Evolutionary conservation across 1,140 invertebrate species (phyloP), one percentile per base, ranked within the genome.

Genomic region (Artemia franciscana): DNA sequence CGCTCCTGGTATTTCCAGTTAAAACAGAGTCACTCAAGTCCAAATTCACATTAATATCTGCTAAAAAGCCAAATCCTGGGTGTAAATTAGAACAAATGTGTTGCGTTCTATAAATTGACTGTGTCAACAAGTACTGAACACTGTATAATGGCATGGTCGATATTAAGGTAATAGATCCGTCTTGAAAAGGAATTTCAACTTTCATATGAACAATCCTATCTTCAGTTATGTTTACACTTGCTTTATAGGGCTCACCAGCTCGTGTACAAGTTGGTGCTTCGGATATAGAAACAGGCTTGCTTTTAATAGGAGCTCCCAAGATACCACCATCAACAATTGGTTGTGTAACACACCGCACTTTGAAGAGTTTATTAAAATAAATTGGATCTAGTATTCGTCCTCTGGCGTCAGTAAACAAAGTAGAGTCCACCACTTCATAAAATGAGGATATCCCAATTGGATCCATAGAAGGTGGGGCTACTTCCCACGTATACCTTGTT

Each of bases 51-150:
- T 51, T 26, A 7, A 57, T 59, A 59, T 59, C 39, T 59, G 68
- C 65, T 12, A 76, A 62, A 63, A 76, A 76, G 4, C 71, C 73
- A n/a, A 56, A 67, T 27, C 25, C 68, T 60, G 63, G 69, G 67
- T 75, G 69, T 15, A 77, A 65, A 67, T 77, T 78, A 2, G 76
- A 78, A 63, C 76, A 78, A 2, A 73, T 61, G 66, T 78, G 76
- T 60, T 77, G 75, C 60, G 73, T 71, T 60, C 72, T 66, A 65
- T 76, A 75, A 5, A 73, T 65, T 12, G 71, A 68, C 25, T 77
- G 72, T 24, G 73, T 73, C 58, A 78, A 65, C 4, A 78, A 63
- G 62, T 71, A 72, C n/a, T 72, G 67, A 3, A 74, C 65, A 61
- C 76, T 75, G 64, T 75, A 72, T 1, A 78, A 65, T 9, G 76